Conservation (phyloP, 2,113 vertebrate genomes). For the Elachura formosa region DNA sequence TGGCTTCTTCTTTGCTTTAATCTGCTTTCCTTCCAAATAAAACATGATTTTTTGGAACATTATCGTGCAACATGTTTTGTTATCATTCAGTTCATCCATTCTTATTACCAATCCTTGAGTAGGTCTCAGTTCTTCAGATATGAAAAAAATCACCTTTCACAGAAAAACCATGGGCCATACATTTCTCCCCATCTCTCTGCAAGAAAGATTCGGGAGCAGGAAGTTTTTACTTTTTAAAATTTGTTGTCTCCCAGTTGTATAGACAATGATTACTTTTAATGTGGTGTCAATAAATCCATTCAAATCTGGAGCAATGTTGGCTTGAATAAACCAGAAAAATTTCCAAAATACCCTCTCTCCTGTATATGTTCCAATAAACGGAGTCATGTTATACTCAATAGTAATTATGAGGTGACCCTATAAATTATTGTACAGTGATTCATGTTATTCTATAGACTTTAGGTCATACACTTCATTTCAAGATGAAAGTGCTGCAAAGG, state of each 20-base stretch:
- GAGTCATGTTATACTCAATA: not conserved
- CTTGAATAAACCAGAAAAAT: not conserved
- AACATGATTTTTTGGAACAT: not conserved
- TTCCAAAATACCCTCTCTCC: not conserved
- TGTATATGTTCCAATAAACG: not conserved
- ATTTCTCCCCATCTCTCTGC: not conserved
- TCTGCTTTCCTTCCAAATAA: not conserved
- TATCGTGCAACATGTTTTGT: not conserved
- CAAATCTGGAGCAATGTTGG: not conserved
- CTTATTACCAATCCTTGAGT: not conserved
- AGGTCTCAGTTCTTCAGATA: not conserved
- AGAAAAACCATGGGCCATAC: not conserved
- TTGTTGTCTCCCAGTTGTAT: not conserved
- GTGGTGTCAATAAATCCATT: not conserved
- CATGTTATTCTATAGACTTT: constrained; percentile 33
- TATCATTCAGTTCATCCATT: not conserved
- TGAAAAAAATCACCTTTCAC: not conserved
- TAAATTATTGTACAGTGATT: constrained; percentile 42
- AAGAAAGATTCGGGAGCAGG: not conserved
- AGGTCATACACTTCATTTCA: constrained; percentile 37
- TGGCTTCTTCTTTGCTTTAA: not conserved
- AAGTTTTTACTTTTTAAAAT: not conserved
- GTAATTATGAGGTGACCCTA: not conserved
- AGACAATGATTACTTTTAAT: not conserved
- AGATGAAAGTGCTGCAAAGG: constrained; percentile 24